These are phyloP conservation scores for Aelia acuminata DNA, from an alignment of 2,888 invertebrate genomes.

Conservation along the genomic window DNA sequence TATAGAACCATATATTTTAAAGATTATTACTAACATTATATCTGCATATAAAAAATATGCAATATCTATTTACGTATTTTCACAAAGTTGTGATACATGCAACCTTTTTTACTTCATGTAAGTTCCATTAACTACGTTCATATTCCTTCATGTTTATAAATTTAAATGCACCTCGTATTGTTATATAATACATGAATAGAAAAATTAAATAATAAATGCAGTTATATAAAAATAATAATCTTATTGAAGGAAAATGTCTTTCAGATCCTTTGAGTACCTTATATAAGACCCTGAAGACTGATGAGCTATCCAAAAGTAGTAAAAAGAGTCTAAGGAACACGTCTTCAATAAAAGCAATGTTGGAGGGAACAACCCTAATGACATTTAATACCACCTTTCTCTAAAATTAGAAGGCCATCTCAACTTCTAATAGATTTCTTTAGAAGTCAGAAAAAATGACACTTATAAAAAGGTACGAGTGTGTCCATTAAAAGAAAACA, in stretches of 20 bases:
- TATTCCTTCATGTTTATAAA: not conserved
- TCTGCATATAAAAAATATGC: too few relatives aligned
- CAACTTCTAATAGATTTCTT: not conserved
- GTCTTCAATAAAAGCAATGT: not conserved
- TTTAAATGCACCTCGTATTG: not conserved
- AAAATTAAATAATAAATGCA: not conserved
- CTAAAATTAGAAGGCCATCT: not conserved
- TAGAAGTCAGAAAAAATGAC: not conserved
- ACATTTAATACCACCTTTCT: not conserved
- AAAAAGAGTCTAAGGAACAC: not conserved
- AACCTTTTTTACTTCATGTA: too few relatives aligned
- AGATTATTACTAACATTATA: too few relatives aligned
- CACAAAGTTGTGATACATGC: too few relatives aligned
- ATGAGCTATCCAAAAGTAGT: not conserved
- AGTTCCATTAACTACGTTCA: too few relatives aligned
- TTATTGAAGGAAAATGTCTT: not conserved
- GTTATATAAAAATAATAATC: not conserved
- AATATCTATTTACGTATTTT: too few relatives aligned
- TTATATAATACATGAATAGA: not conserved
- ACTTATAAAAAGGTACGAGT: not conserved
- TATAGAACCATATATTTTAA: too few relatives aligned
- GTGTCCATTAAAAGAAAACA: not conserved
- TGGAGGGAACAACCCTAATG: not conserved
- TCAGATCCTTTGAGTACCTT: not conserved
- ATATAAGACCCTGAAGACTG: not conserved